Evolutionary conservation across 2,888 invertebrate genomes (phyloP).

Genomic region (Napeogenes sylphis): DNA sequence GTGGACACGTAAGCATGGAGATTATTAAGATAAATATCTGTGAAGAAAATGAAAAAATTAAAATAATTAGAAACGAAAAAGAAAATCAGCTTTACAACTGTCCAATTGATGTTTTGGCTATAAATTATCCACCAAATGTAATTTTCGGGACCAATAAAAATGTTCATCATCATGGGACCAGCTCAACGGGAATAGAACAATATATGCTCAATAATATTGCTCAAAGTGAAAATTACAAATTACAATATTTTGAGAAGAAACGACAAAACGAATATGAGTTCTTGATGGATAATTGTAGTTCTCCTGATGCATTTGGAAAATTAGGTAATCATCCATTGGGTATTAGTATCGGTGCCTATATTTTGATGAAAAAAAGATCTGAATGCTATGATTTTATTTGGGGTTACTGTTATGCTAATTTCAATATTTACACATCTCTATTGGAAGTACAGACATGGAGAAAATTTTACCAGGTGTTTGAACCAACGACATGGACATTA

Average conservation of each 20-base stretch:
- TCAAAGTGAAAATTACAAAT: constrained; percentile 35
- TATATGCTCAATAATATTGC: constrained; percentile 47
- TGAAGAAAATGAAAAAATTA: constrained; percentile 27
- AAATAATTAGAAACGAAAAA: constrained; percentile 32
- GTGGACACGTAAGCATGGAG: constrained; percentile 40
- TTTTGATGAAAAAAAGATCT: constrained; percentile 47
- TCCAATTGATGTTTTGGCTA: constrained; percentile 42
- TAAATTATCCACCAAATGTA: constrained; percentile 42
- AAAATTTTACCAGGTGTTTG: constrained; percentile 49
- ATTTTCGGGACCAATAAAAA: constrained; percentile 40
- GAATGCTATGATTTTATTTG: constrained; percentile 50
- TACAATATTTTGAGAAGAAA: constrained; percentile 38
- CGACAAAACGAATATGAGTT: constrained; percentile 37
- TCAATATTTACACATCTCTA: constrained; percentile 44
- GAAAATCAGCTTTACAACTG: constrained; percentile 41
- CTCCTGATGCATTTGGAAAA: constrained; percentile 44
- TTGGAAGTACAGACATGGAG: constrained; percentile 43
- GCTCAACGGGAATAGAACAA: constrained; percentile 46
- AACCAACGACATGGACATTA: constrained; percentile 43
- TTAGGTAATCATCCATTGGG: constrained; percentile 43
- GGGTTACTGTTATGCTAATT: constrained; percentile 46
- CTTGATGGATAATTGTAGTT: constrained; percentile 46
- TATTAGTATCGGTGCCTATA: constrained; percentile 47
- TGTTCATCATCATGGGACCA: constrained; percentile 31
- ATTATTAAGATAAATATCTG: constrained; percentile 41